Conservation (phyloP, 2,797 vertebrate genomes). For the Chaetophractus vellerosus region DNA sequence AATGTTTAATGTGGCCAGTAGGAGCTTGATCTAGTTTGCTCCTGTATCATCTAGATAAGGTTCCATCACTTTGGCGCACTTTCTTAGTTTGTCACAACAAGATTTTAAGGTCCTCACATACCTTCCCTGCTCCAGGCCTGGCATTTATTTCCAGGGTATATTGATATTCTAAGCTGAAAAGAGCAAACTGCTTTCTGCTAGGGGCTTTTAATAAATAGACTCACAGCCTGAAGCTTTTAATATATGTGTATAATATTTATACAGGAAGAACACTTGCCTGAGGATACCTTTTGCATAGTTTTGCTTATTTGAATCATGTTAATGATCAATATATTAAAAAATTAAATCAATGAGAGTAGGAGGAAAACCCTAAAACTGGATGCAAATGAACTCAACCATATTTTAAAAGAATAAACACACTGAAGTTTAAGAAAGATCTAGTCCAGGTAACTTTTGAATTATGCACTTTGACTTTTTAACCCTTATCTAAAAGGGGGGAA, state of each 20-base stretch:
- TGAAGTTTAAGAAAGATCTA: not conserved
- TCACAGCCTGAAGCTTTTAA: not conserved
- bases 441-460: not conserved
- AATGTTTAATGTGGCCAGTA: not conserved
- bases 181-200: not conserved
- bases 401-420: not conserved
- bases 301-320: not conserved
- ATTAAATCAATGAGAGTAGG: not conserved
- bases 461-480: not conserved
- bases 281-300: not conserved
- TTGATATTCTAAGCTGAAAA: not conserved
- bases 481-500: not conserved
- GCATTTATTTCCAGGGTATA: not conserved
- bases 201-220: not conserved
- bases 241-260: too few species aligned
- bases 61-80: not conserved
- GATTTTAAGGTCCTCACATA: not conserved
- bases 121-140: not conserved
- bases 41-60: not conserved
- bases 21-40: not conserved
- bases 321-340: not conserved
- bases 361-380: not conserved
- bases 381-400: not conserved
- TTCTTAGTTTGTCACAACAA: not conserved
- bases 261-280: not conserved